Percentiles rank a stretch among this genome's conserved stretches.
Evolutionary conservation across 2,113 vertebrate species (phyloP).

Genomic region (Clarias macrocephalus): DNA sequence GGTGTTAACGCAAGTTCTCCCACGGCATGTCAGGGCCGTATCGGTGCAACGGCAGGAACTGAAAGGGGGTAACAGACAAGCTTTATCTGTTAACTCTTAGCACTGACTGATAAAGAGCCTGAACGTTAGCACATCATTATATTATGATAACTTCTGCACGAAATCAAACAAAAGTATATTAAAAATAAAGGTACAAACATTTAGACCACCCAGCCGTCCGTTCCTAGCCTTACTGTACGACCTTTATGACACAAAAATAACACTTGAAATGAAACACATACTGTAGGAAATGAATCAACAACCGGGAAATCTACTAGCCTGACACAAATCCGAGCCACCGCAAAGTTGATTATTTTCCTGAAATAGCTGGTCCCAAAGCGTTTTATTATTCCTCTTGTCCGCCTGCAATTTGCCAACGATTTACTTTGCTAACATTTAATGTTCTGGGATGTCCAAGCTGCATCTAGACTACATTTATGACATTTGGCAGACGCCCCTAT

Average conservation of each 20-base stretch:
- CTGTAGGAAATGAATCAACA: not conserved
- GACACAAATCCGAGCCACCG: not conserved
- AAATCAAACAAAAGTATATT: not conserved
- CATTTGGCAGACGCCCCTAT: too few relatives aligned
- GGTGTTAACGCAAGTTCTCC: not conserved
- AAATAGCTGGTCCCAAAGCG: not conserved
- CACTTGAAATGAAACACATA: too few relatives aligned
- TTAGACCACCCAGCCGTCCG: not conserved
- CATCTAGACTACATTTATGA: too few relatives aligned
- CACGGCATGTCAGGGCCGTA: constrained; percentile 3
- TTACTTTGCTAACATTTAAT: not conserved
- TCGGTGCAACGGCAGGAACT: not conserved
- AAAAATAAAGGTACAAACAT: not conserved
- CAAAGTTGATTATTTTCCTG: not conserved
- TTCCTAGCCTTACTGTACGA: too few relatives aligned
- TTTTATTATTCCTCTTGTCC: not conserved
- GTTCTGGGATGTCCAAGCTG: not conserved
- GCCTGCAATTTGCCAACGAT: not conserved
- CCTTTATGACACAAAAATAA: not conserved
- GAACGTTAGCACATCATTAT: not conserved
- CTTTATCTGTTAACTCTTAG: not conserved
- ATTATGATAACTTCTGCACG: not conserved
- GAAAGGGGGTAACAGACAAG: not conserved
- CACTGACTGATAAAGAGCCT: not conserved
- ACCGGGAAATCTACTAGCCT: not conserved